Percentiles rank a stretch among this genome's conserved stretches.
Evolutionary conservation across 2,113 vertebrate species (phyloP).

Genomic region (Acanthochromis polyacanthus): DNA sequence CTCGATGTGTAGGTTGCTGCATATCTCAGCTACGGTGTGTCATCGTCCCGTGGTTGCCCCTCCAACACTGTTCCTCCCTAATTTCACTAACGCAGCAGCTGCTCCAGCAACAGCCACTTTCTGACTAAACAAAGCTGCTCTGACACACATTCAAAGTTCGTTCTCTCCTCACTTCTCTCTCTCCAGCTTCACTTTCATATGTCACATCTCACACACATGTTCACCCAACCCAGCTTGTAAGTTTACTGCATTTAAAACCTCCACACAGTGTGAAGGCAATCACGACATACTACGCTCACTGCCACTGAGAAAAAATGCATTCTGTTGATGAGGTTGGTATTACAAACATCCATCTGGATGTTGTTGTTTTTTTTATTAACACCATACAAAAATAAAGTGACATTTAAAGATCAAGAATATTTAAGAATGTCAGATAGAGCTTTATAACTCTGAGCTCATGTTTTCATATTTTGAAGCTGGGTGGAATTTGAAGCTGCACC

Average conservation of each 20-base stretch:
- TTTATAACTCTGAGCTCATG: slow-evolving; percentile 5
- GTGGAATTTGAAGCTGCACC: slow-evolving; percentile 26
- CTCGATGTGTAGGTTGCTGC: too few relatives aligned
- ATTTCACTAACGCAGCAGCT: neutral
- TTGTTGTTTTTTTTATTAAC: slow-evolving; percentile 9
- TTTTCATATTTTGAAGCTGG: slow-evolving; percentile 22
- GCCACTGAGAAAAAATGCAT: neutral
- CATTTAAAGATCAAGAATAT: slow-evolving; percentile 18
- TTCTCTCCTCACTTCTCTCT: slow-evolving; percentile 28
- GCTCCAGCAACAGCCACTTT: neutral
- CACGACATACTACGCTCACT: neutral
- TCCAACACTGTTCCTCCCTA: neutral
- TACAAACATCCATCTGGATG: slow-evolving; percentile 4
- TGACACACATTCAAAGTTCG: neutral
- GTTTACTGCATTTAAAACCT: slow-evolving; percentile 15
- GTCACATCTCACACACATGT: slow-evolving; percentile 28
- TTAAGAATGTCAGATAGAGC: slow-evolving; percentile 16
- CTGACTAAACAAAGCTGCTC: slow-evolving; percentile 3
- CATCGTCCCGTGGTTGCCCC: neutral
- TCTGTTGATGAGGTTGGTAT: neutral
- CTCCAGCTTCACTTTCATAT: slow-evolving; percentile 45
- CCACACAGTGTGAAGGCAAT: neutral
- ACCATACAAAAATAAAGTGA: slow-evolving; percentile 55
- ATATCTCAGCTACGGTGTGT: slow-evolving; percentile 21
- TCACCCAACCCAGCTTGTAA: neutral